phyloP scores from a whole-genome alignment of 2,797 vertebrate species.

The Amazonetta brasiliensis region DNA sequence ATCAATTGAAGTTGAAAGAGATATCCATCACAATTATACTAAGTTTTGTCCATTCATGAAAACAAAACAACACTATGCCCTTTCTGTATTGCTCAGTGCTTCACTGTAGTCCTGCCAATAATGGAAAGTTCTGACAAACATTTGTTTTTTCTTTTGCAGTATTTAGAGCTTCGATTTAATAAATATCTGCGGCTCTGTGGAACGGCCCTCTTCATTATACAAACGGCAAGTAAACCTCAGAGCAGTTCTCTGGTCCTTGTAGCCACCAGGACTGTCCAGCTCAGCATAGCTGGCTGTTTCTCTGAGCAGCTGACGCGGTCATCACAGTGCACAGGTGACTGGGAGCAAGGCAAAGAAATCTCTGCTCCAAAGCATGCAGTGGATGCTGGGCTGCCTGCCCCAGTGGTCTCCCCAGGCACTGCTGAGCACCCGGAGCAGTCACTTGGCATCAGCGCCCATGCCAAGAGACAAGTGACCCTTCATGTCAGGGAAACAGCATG shows the following conservation, averaged over 20 bases:
- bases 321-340: background rate
- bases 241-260: background rate
- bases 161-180: slow-evolving; percentile 94
- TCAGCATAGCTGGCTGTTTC: background rate
- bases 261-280: background rate
- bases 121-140: background rate
- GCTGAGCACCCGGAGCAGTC: background rate
- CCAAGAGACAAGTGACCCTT: accelerated
- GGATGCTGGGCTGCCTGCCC: background rate
- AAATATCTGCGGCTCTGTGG: slow-evolving; percentile 88
- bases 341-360: slow-evolving; percentile 16
- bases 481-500: background rate
- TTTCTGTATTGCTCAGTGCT: background rate
- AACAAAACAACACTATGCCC: background rate
- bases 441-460: background rate
- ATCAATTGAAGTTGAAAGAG: background rate
- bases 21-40: background rate
- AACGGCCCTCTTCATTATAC: slow-evolving; percentile 88
- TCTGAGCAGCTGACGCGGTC: background rate
- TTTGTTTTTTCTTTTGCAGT: slow-evolving; percentile 79
- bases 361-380: background rate
- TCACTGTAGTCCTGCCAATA: background rate
- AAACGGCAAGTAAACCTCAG: slow-evolving; percentile 87
- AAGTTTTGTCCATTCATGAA: background rate
- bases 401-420: background rate